Conservation (phyloP, 2,888 invertebrate genomes). For the Pseudococcus viburni region DNA sequence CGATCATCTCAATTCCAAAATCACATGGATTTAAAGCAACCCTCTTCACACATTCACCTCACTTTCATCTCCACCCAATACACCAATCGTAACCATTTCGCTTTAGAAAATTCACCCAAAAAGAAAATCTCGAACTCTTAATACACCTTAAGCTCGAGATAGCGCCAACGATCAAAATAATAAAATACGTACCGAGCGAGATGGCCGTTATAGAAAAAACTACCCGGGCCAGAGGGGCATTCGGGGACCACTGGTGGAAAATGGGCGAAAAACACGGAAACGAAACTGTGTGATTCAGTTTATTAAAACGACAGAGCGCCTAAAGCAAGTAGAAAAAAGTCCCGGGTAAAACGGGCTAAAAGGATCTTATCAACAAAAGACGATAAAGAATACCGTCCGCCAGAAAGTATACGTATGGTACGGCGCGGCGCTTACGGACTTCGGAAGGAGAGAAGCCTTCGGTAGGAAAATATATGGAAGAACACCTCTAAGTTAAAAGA, state of each 20-base stretch:
- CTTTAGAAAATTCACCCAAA: neutral
- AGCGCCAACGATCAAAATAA: conserved; percentile 38
- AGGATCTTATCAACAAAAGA: conserved; percentile 66
- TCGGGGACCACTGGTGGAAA: neutral
- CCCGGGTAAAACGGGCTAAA: conserved; percentile 55
- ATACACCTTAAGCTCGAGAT: conserved; percentile 29
- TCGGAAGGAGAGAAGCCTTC: neutral
- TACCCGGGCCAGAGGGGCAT: too few species aligned
- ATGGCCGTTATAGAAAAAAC: conserved; percentile 1
- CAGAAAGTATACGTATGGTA: neutral
- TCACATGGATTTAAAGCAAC: too few species aligned
- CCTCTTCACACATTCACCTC: too few species aligned
- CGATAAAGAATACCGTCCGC: conserved; percentile 60
- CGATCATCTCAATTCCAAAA: too few species aligned
- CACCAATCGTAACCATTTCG: neutral
- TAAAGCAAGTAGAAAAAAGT: conserved; percentile 51
- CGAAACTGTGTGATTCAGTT: conserved; percentile 52
- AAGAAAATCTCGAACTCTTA: neutral
- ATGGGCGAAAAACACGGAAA: conserved; percentile 49
- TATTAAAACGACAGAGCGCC: conserved; percentile 51
- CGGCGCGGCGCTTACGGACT: neutral
- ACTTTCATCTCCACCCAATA: too few species aligned
- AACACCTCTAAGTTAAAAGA: conserved; percentile 65
- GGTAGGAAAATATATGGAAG: conserved; percentile 61
- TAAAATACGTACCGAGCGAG: conserved; percentile 16